A percentile compares a stretch with the other conserved stretches of the same genome.
Evolutionary conservation across 2,797 vertebrate genomes (phyloP).

Genomic region (Remorina albescens): DNA sequence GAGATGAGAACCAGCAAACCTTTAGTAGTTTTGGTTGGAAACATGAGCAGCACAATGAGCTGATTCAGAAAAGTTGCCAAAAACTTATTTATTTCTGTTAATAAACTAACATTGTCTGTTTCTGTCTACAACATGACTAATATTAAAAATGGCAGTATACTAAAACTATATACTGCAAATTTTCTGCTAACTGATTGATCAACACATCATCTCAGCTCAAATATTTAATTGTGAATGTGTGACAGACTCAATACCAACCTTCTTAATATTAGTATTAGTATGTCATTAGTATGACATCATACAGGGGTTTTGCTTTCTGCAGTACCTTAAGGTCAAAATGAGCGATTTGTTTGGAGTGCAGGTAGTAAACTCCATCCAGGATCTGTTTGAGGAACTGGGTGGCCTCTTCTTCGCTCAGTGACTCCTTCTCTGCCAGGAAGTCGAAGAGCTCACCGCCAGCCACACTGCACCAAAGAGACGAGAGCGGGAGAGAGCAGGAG

Average conservation of each 20-base stretch:
- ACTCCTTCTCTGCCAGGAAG: constrained; percentile 99
- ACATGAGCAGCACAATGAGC: too few relatives aligned
- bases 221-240: background rate
- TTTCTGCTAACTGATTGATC: background rate
- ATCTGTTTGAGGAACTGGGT: constrained; percentile 99
- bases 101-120: background rate
- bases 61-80: too few relatives aligned
- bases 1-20: too few relatives aligned
- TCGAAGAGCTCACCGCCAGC: constrained; percentile 98
- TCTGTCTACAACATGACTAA: background rate
- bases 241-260: background rate
- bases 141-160: too few relatives aligned
- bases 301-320: background rate
- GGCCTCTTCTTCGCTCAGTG: constrained; percentile 96
- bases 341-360: constrained; percentile 95
- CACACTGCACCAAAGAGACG: constrained; percentile 83
- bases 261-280: background rate
- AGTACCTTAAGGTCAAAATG: constrained; percentile 99
- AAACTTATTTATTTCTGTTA: too few relatives aligned
- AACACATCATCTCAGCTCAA: background rate
- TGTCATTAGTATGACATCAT: too few relatives aligned
- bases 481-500: constrained; percentile 1
- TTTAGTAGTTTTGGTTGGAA: too few relatives aligned
- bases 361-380: constrained; percentile 96
- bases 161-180: background rate